Evolutionary conservation across 2,888 invertebrate genomes (phyloP).

Genomic region (Sminthurinus aureus): DNA sequence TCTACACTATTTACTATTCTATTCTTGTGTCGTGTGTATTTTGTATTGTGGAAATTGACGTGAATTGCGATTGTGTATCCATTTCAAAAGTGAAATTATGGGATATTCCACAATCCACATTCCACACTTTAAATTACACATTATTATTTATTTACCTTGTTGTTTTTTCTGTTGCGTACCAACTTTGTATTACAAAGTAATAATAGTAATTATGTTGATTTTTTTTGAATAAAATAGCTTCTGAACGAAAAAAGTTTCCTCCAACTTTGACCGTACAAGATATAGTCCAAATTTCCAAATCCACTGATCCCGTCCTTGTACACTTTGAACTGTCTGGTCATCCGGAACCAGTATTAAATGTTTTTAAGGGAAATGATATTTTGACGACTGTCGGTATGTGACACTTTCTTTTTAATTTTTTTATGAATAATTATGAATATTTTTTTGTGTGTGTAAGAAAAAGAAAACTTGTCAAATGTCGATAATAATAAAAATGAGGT

Average conservation of each 20-base stretch:
- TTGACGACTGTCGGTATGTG: slow-evolving; percentile 47
- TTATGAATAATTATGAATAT: too few species aligned
- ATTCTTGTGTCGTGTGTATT: too few species aligned
- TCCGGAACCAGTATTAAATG: slow-evolving; percentile 65
- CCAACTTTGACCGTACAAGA: slow-evolving; percentile 54
- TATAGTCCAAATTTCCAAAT: slow-evolving; percentile 42
- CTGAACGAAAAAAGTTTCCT: slow-evolving; percentile 44
- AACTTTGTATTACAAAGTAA: not conserved
- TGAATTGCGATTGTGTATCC: too few species aligned
- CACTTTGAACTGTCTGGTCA: slow-evolving; percentile 63
- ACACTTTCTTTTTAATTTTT: not conserved
- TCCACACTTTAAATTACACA: not conserved
- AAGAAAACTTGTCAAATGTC: not conserved
- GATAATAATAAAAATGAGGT: not conserved
- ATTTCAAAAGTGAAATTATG: too few species aligned
- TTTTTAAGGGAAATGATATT: slow-evolving; percentile 63
- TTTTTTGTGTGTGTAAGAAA: too few species aligned
- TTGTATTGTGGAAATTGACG: too few species aligned
- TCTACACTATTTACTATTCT: too few species aligned
- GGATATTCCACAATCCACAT: too few species aligned
- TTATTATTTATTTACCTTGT: not conserved
- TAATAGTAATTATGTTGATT: not conserved
- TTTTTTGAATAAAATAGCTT: slow-evolving; percentile 31
- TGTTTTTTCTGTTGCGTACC: too few species aligned
- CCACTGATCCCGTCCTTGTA: slow-evolving; percentile 43